A percentile compares a stretch with the other conserved stretches of the same genome.
Evolutionary conservation across 92 coral and sea anemone genomes (phyloP).

Genomic region (Nematostella vectensis): DNA sequence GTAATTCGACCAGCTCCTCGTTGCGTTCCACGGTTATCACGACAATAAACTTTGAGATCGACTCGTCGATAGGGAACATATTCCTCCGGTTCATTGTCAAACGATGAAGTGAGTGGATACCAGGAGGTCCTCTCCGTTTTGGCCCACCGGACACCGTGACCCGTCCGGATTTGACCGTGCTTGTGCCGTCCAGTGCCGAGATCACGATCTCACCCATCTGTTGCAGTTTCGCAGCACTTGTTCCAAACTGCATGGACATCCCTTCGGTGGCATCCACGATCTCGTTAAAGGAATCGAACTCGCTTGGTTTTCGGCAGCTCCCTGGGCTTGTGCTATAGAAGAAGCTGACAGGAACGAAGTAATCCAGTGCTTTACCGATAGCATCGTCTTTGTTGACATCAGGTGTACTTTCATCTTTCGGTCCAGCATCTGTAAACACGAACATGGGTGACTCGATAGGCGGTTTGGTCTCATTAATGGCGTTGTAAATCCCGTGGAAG

Average conservation of each 20-base stretch:
- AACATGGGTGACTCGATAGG: constrained; percentile 45
- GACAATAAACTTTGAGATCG: constrained; percentile 48
- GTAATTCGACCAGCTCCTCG: constrained; percentile 25
- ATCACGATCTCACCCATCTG: constrained; percentile 41
- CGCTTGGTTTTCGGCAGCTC: constrained; percentile 18
- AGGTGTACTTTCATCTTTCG: constrained; percentile 32
- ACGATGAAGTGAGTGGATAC: not conserved
- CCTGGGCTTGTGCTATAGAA: constrained; percentile 45
- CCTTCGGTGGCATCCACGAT: constrained; percentile 49
- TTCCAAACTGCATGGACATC: constrained; percentile 30
- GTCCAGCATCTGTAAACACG: constrained; percentile 67
- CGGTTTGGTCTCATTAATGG: constrained; percentile 37
- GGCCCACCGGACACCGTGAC: constrained; percentile 3
- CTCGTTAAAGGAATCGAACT: constrained; percentile 19
- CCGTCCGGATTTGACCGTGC: constrained; percentile 46
- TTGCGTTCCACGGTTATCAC: constrained; percentile 29
- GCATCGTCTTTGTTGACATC: constrained; percentile 48
- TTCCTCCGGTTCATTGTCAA: not conserved
- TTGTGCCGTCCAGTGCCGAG: constrained; percentile 43
- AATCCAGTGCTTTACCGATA: constrained; percentile 39
- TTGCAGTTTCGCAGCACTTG: constrained; percentile 13
- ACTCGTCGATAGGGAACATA: constrained; percentile 66
- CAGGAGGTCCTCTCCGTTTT: constrained; percentile 1
- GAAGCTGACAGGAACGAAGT: constrained; percentile 44
- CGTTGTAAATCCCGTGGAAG: constrained; percentile 57